Evolutionary conservation across 1,140 invertebrate genomes (phyloP).

Genomic region (Trachelipus rathkii): DNA sequence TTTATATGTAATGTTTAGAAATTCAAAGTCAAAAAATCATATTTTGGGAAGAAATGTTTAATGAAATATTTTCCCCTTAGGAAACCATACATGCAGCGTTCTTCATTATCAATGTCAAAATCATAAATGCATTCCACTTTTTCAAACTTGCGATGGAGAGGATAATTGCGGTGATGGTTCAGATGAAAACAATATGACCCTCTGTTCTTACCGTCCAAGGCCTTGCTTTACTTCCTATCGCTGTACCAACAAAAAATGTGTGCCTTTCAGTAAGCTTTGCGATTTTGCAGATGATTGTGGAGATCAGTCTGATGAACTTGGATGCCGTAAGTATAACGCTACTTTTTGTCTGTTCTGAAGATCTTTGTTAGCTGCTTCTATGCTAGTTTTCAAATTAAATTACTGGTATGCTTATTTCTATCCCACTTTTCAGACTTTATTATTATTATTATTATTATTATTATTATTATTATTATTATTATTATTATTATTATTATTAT

Average conservation of each 20-base stretch:
- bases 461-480: too few relatives aligned
- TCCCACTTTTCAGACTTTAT: too few relatives aligned
- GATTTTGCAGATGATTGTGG: slow-evolving; percentile 76
- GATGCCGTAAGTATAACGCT: slow-evolving; percentile 66
- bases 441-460: too few relatives aligned
- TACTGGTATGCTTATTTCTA: too few relatives aligned
- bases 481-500: too few relatives aligned
- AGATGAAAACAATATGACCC: slow-evolving; percentile 87
- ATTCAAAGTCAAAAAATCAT: too few relatives aligned
- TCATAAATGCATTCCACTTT: slow-evolving; percentile 75
- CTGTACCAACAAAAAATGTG: slow-evolving; percentile 87
- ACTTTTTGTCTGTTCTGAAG: too few relatives aligned
- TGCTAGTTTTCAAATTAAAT: too few relatives aligned
- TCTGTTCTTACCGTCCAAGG: slow-evolving; percentile 57
- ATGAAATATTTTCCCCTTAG: slow-evolving; percentile 48
- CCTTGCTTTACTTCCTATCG: slow-evolving; percentile 63
- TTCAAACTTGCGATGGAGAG: slow-evolving; percentile 74
- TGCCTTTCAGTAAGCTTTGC: slow-evolving; percentile 73
- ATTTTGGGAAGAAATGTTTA: too few relatives aligned
- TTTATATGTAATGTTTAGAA: too few relatives aligned
- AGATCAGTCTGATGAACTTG: slow-evolving; percentile 81
- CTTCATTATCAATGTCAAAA: slow-evolving; percentile 82
- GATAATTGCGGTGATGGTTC: slow-evolving; percentile 91
- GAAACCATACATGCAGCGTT: slow-evolving; percentile 75
- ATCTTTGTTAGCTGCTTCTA: too few relatives aligned